Conservation (phyloP, 2,888 invertebrate genomes). For the Abrostola tripartita region DNA sequence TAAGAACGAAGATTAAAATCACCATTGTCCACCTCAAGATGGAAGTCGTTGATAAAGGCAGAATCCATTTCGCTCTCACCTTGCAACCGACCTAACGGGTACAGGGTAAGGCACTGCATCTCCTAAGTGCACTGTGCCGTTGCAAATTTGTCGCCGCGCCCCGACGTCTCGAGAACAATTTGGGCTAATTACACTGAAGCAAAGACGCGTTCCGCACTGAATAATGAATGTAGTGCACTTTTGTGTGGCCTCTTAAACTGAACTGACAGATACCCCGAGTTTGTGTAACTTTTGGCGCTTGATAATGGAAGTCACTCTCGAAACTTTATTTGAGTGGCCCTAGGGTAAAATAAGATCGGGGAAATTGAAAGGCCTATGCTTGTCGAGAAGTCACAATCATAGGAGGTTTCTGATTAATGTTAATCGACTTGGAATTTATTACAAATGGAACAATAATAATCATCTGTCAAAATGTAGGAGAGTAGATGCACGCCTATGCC, state of each 20-base stretch:
- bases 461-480: no score
- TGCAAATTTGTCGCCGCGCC: slow-evolving; percentile 55
- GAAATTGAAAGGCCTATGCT: no score
- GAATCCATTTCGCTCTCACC: not conserved
- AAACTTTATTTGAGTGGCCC: no score
- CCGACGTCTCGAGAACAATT: slow-evolving; percentile 53
- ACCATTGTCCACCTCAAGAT: not conserved
- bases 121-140: slow-evolving; percentile 54
- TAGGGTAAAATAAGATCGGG: no score
- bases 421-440: no score
- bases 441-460: no score
- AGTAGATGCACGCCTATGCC: no score
- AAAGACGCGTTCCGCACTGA: slow-evolving; percentile 50
- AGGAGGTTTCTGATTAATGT: no score
- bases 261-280: slow-evolving; percentile 9
- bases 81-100: slow-evolving; percentile 43
- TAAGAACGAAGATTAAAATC: slow-evolving; percentile 1
- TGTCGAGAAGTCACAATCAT: no score
- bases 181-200: slow-evolving; percentile 59
- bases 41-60: not conserved
- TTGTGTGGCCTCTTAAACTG: slow-evolving; percentile 21
- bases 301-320: no score
- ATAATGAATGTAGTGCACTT: slow-evolving; percentile 53
- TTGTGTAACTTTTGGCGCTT: no score
- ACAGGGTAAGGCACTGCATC: slow-evolving; percentile 28